phyloP scores from a whole-genome alignment of 2,113 vertebrate species.

The Benitochromis conjunctus region DNA sequence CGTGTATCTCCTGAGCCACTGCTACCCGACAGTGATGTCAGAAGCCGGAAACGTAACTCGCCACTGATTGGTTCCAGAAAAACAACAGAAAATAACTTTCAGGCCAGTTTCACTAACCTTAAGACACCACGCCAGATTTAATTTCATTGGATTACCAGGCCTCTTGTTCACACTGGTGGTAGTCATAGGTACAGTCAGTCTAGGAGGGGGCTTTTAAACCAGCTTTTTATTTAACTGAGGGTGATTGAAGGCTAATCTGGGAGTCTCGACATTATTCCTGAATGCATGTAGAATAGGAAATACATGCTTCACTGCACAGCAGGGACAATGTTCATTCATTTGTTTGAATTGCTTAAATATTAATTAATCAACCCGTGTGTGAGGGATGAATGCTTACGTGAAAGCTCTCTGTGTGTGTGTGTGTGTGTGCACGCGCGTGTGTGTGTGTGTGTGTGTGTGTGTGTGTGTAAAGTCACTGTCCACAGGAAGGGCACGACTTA shows the following conservation, averaged over 20 bases:
- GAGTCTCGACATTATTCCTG: not conserved
- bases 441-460: no score
- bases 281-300: not conserved
- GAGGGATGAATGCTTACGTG: not conserved
- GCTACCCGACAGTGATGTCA: not conserved
- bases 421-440: no score
- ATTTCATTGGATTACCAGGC: not conserved
- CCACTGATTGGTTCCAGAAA: not conserved
- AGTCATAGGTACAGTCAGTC: not conserved
- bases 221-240: not conserved
- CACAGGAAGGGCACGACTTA: not conserved
- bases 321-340: not conserved
- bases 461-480: not conserved
- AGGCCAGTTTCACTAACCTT: not conserved
- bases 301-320: not conserved
- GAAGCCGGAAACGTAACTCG: not conserved
- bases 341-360: constrained; percentile 2
- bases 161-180: not conserved
- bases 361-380: not conserved
- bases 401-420: not conserved
- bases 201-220: not conserved
- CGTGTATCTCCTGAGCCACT: not conserved
- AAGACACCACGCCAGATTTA: not conserved
- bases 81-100: not conserved
- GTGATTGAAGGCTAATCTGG: not conserved